These are phyloP conservation scores for Pseudorhiza aurosa DNA, from an alignment of 30 jellyfish, hydroid and myxozoan genomes.

Conservation along the genomic window DNA sequence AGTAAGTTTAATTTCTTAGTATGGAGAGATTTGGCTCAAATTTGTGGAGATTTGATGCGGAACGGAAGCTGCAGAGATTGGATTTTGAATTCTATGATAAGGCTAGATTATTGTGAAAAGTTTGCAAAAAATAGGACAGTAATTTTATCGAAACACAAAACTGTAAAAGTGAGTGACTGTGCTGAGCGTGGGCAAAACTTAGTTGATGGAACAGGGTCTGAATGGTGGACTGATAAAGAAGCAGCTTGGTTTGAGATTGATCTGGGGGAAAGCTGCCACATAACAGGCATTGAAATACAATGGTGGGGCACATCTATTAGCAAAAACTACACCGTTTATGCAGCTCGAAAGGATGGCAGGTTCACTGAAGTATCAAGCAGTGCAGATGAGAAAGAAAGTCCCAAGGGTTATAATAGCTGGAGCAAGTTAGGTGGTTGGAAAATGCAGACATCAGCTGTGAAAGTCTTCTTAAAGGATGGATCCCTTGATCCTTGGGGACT, in stretches of 20 bases:
- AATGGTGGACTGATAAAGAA: slow-evolving; percentile 41
- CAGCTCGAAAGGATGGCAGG: slow-evolving; percentile 10
- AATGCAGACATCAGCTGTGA: slow-evolving; percentile 5
- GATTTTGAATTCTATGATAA: neutral
- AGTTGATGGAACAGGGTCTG: slow-evolving; percentile 38
- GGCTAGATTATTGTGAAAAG: neutral
- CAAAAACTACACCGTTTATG: slow-evolving; percentile 12
- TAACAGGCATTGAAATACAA: slow-evolving; percentile 23
- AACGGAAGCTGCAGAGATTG: neutral
- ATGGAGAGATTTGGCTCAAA: slow-evolving; percentile 39
- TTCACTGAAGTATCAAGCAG: neutral
- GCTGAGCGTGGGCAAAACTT: slow-evolving; percentile 7
- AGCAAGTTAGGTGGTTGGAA: slow-evolving; percentile 41
- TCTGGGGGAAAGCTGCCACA: slow-evolving; percentile 5
- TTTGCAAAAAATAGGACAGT: neutral
- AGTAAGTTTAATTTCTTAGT: slow-evolving; percentile 7
- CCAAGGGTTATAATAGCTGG: slow-evolving; percentile 35
- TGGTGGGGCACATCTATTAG: slow-evolving; percentile 67
- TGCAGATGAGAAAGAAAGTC: neutral
- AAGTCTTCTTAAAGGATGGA: slow-evolving; percentile 13
- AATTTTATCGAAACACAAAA: neutral
- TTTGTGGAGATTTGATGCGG: neutral
- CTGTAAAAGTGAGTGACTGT: slow-evolving; percentile 17
- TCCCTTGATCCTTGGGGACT: slow-evolving; percentile 50
- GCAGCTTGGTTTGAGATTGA: slow-evolving; percentile 54